phyloP scores from a whole-genome alignment of 2,113 vertebrate species.

The Brachirus orientalis region DNA sequence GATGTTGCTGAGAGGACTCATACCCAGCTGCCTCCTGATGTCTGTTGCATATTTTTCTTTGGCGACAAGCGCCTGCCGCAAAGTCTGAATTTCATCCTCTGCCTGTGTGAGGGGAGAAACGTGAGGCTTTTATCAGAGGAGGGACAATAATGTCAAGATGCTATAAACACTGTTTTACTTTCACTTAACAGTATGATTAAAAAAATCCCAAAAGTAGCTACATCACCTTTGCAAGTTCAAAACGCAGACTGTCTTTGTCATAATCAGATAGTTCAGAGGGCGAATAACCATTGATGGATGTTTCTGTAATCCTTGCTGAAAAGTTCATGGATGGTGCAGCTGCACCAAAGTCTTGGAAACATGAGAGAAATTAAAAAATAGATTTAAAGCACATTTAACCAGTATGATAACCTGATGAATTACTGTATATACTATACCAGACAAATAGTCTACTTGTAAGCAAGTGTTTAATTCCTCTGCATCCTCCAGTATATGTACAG shows the following conservation, averaged over 20 bases:
- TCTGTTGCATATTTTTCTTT: conserved; percentile 92
- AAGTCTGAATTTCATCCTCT: conserved; percentile 93
- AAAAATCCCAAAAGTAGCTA: not conserved
- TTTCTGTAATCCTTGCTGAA: conserved; percentile 70
- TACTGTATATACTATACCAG: too few relatives aligned
- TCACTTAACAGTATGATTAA: too few relatives aligned
- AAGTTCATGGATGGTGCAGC: conserved; percentile 81
- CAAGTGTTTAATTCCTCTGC: too few relatives aligned
- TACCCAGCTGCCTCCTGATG: conserved; percentile 90
- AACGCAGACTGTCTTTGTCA: conserved; percentile 85
- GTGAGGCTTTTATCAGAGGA: not conserved
- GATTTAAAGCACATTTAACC: too few relatives aligned
- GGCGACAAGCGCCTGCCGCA: conserved; percentile 92
- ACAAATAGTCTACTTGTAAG: not conserved
- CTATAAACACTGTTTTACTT: not conserved
- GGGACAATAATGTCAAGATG: not conserved
- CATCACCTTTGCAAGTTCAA: conserved; percentile 89
- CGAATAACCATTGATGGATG: conserved; percentile 30
- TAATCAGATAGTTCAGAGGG: conserved; percentile 83
- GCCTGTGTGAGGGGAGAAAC: conserved; percentile 74
- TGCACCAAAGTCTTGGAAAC: conserved; percentile 81
- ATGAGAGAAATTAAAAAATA: not conserved
- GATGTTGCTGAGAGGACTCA: conserved; percentile 87
- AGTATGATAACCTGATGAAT: not conserved
- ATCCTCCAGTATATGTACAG: too few relatives aligned